Conservation (phyloP, 2,888 invertebrate genomes). For the Hesperia comma region DNA sequence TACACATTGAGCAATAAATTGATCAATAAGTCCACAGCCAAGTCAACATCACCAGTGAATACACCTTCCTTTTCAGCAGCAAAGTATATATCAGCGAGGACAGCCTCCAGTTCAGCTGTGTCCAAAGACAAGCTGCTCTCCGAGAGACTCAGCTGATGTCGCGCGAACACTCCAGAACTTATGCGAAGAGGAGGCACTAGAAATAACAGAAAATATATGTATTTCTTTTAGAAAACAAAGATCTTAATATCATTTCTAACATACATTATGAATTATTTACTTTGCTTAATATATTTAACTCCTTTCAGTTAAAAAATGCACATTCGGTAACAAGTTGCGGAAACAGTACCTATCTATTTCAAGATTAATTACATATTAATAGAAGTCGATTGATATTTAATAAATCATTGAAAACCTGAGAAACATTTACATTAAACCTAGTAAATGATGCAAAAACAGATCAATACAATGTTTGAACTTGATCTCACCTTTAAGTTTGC, state of each 20-base stretch:
- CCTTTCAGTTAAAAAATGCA: too few species aligned
- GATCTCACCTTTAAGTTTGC: slow-evolving; percentile 84
- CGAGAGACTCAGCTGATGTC: slow-evolving; percentile 87
- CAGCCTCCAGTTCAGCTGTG: slow-evolving; percentile 87
- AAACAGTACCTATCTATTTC: too few species aligned
- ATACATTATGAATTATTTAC: too few species aligned
- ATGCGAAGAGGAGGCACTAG: slow-evolving; percentile 81
- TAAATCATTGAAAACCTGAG: too few species aligned
- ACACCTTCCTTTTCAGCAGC: slow-evolving; percentile 87
- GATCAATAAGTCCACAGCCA: slow-evolving; percentile 85
- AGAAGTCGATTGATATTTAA: too few species aligned
- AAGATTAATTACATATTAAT: too few species aligned
- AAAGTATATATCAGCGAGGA: slow-evolving; percentile 89
- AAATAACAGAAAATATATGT: slow-evolving; percentile 23
- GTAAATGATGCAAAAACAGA: too few species aligned
- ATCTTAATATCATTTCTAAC: too few species aligned
- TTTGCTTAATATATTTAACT: too few species aligned
- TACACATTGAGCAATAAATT: slow-evolving; percentile 87
- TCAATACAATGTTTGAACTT: not conserved
- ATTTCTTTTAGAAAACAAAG: too few species aligned
- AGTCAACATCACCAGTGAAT: slow-evolving; percentile 85
- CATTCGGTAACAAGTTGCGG: too few species aligned
- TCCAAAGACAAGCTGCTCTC: slow-evolving; percentile 87
- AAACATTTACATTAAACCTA: too few species aligned
- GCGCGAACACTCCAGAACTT: slow-evolving; percentile 88